Percentiles rank a stretch among this genome's conserved stretches.
Conservation (phyloP, 2,797 vertebrate genomes). For the Chanos chanos region DNA sequence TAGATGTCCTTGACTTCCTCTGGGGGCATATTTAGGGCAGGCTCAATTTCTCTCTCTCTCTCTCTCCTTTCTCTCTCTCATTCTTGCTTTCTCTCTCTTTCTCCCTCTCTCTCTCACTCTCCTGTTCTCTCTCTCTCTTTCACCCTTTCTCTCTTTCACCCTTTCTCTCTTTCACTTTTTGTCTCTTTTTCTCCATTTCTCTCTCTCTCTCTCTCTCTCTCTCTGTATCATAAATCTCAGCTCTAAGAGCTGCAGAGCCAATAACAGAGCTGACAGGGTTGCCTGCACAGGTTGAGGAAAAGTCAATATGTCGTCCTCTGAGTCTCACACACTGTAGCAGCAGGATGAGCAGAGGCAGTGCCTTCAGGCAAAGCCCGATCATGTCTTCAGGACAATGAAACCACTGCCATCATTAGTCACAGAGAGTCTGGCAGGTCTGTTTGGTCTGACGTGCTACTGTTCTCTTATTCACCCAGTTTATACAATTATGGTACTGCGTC, state of each 20-base stretch:
- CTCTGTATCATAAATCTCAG: constrained; percentile 27
- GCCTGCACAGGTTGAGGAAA: constrained; percentile 12
- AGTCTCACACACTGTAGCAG: not conserved
- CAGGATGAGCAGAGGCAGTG: too few relatives aligned
- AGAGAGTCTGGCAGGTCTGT: too few relatives aligned
- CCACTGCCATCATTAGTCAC: too few relatives aligned
- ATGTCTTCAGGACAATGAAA: too few relatives aligned
- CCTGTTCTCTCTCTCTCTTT: constrained; percentile 22
- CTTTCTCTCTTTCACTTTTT: constrained; percentile 7
- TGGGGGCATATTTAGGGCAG: constrained; percentile 32
- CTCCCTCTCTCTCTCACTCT: not conserved
- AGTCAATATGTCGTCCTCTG: constrained; percentile 4
- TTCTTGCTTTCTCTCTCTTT: constrained; percentile 20
- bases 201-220: constrained; percentile 1
- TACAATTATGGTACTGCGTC: too few relatives aligned
- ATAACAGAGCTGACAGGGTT: constrained; percentile 14
- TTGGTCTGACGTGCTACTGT: too few relatives aligned
- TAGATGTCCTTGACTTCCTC: constrained; percentile 28
- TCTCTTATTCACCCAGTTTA: too few relatives aligned
- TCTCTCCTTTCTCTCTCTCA: constrained; percentile 9
- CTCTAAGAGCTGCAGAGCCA: constrained; percentile 25
- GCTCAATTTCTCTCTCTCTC: constrained; percentile 32
- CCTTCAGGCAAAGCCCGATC: too few relatives aligned
- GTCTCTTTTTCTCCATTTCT: constrained; percentile 1
- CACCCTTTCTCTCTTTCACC: constrained; percentile 15